Evolutionary conservation across 2,797 vertebrate genomes (phyloP), one percentile per base, ranked within the genome.

Genomic region (Enteromius afrohamiltoni): DNA sequence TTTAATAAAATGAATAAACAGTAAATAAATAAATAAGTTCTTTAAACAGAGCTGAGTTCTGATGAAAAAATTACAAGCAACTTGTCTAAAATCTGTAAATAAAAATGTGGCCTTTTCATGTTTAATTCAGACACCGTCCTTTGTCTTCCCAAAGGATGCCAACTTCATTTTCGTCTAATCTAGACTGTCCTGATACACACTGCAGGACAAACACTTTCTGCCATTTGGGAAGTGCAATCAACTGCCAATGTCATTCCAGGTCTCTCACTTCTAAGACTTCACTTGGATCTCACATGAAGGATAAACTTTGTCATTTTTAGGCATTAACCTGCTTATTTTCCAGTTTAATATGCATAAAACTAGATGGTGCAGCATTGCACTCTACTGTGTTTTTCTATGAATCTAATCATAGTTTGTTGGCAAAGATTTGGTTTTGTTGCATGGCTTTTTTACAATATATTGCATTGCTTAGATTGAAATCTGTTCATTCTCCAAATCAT

Each of bases 111-210:
- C 4, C 34, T 42, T 14, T 77, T 60, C 74, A 26, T 77, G 53
- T 77, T 77, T 76, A 76, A 76, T 76, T 77, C 34, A 77, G 10
- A 42, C 4, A 2, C 31, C 0, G 14, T 19, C 4, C 34, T 55
- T 37, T 42, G 53, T 60, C 23, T 60, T 42, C 53, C 14, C n/a
- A 60, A 77, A 77, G 34, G 74, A 7, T 40, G 31, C 8, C 34
- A 60, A 26, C 34, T 60, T 42, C 37, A 77, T 77, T 60, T 77
- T 34, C 23, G 4, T 60, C 53, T 40, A 60, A 76, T 76, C 74
- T 40, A 40, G 31, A n/a, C 11, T 10, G 14, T 11, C 31, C 23
- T 19, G 53, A 77, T 40, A 21, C 53, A 40, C 53, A 60, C 74
- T 26, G 31, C 74, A 42, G 40, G 74, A 4, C 37, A 42, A 60